phyloP scores from a whole-genome alignment of 92 coral and sea anemone species.

The Actinostola sp. region DNA sequence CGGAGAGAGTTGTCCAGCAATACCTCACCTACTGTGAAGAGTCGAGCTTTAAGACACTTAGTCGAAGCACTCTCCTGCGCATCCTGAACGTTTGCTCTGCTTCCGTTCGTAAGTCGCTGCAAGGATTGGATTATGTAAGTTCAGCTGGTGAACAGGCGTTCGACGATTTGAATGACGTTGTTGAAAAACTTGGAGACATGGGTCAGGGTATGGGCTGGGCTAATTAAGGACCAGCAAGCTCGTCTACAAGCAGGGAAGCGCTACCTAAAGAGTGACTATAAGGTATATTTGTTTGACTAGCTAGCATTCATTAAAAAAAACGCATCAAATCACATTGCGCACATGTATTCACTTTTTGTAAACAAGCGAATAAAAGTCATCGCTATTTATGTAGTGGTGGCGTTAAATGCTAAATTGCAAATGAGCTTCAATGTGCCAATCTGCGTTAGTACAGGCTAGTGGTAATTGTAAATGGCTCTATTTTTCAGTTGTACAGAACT shows the following conservation, averaged over 20 bases:
- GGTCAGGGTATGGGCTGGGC: slow-evolving; percentile 52
- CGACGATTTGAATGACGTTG: slow-evolving; percentile 31
- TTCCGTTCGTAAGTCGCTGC: not conserved
- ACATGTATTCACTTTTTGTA: too few relatives aligned
- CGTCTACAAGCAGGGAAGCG: slow-evolving; percentile 29
- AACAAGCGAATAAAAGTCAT: too few relatives aligned
- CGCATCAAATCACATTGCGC: too few relatives aligned
- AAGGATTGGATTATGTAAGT: not conserved
- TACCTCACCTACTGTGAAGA: slow-evolving; percentile 30
- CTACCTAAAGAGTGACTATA: slow-evolving; percentile 42
- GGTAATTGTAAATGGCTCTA: too few relatives aligned
- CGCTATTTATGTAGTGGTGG: too few relatives aligned
- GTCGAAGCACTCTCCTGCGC: slow-evolving; percentile 44
- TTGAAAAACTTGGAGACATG: slow-evolving; percentile 35
- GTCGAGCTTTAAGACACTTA: slow-evolving; percentile 38
- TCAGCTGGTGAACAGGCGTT: not conserved
- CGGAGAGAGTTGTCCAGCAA: slow-evolving; percentile 49
- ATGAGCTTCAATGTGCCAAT: too few relatives aligned
- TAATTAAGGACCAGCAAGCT: slow-evolving; percentile 44
- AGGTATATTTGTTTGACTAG: slow-evolving; percentile 16
- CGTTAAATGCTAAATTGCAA: too few relatives aligned
- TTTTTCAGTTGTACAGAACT: too few relatives aligned
- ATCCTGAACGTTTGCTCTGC: slow-evolving; percentile 50
- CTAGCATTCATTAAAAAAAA: too few relatives aligned
- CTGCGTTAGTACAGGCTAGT: too few relatives aligned